Conservation (phyloP, 2,888 invertebrate genomes). For the Siphonodentalium dalli region DNA sequence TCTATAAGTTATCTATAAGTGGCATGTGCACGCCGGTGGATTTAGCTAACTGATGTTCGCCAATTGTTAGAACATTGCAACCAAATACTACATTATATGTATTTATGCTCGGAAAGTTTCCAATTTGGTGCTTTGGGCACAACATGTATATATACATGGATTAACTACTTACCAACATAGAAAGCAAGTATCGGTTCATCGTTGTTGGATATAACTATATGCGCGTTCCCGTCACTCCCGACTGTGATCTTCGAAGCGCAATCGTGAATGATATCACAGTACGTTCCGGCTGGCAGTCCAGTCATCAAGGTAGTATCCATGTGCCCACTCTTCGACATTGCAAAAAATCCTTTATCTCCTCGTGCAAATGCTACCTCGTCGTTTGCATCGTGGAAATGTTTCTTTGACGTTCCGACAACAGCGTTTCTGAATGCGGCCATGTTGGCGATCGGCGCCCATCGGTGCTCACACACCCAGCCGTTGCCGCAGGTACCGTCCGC, state of each 20-base stretch:
- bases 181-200: constrained; percentile 55
- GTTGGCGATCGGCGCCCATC: constrained; percentile 57
- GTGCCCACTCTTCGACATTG: constrained; percentile 50
- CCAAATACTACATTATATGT: too few relatives aligned
- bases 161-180: constrained; percentile 40
- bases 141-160: too few relatives aligned
- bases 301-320: constrained; percentile 53
- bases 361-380: constrained; percentile 57
- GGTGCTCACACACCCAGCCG: constrained; percentile 62
- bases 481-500: constrained; percentile 50
- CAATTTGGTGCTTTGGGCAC: neutral
- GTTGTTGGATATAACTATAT: constrained; percentile 39
- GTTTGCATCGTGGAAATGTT: constrained; percentile 47
- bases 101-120: neutral
- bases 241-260: constrained; percentile 49
- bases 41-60: too few relatives aligned
- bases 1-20: too few relatives aligned
- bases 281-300: constrained; percentile 58
- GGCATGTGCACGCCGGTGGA: too few relatives aligned
- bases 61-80: too few relatives aligned
- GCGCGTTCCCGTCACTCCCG: constrained; percentile 45
- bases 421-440: constrained; percentile 60
- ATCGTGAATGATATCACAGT: constrained; percentile 62
- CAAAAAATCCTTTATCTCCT: constrained; percentile 59
- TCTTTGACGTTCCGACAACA: constrained; percentile 43